Percentiles rank a stretch among this genome's conserved stretches.
phyloP scores from a whole-genome alignment of 1,140 invertebrate species.

The Aphelinus atriplicis region DNA sequence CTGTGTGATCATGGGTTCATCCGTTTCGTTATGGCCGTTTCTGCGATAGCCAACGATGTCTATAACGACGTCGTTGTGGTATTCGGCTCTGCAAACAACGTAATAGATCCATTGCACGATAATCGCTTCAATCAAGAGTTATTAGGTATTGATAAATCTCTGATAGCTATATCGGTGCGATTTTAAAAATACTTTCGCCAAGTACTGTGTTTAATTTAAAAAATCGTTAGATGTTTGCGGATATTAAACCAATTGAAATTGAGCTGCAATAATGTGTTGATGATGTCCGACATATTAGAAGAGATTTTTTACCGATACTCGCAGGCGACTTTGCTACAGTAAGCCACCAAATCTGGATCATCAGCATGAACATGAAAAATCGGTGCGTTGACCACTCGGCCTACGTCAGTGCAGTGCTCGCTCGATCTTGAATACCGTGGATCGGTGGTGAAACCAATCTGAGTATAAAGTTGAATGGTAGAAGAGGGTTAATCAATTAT shows the following conservation, averaged over 20 bases:
- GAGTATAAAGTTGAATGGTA: not conserved
- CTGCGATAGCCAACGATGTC: slow-evolving; percentile 89
- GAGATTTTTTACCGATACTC: slow-evolving; percentile 71
- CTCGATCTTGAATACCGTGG: slow-evolving; percentile 78
- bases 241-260: no score
- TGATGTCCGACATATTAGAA: slow-evolving; percentile 61
- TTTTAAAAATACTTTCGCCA: no score
- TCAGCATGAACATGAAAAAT: slow-evolving; percentile 96
- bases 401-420: slow-evolving; percentile 80
- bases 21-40: slow-evolving; percentile 93
- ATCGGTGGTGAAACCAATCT: slow-evolving; percentile 90
- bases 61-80: slow-evolving; percentile 89
- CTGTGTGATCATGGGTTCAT: slow-evolving; percentile 95
- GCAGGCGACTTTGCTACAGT: slow-evolving; percentile 85
- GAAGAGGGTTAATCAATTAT: no score
- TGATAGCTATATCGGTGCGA: no score
- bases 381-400: slow-evolving; percentile 87
- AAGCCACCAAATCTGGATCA: slow-evolving; percentile 89
- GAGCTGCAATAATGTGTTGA: no score
- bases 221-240: no score
- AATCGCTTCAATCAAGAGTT: no score
- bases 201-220: no score
- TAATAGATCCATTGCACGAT: no score
- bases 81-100: slow-evolving; percentile 71
- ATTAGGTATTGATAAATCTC: no score